phyloP scores from a whole-genome alignment of 1,140 invertebrate species.

The Luehdorfia chinensis region DNA sequence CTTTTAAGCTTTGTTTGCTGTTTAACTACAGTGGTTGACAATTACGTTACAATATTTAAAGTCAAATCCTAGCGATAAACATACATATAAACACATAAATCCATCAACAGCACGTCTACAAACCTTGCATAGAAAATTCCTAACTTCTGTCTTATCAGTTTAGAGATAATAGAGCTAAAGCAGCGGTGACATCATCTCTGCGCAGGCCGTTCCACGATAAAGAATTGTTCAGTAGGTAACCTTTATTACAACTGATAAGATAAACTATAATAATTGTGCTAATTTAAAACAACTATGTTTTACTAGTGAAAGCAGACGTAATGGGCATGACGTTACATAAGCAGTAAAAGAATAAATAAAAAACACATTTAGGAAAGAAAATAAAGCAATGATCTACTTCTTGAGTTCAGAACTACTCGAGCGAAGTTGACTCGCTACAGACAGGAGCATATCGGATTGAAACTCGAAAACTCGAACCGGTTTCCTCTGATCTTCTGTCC shows the following conservation, averaged over 20 bases:
- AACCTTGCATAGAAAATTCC: conserved; percentile 48
- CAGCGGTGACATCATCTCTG: conserved; percentile 62
- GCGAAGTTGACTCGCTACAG: conserved; percentile 60
- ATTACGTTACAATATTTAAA: too few species aligned
- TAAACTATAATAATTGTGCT: conserved; percentile 38
- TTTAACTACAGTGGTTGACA: neutral
- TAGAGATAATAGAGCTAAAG: conserved; percentile 65
- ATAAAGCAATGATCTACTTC: conserved; percentile 45
- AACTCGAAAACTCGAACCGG: conserved; percentile 75
- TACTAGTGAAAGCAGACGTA: conserved; percentile 2
- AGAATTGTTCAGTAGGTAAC: conserved; percentile 60
- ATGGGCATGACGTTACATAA: conserved; percentile 8
- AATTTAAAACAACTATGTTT: conserved; percentile 32
- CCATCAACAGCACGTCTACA: conserved; percentile 19
- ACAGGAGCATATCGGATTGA: conserved; percentile 74
- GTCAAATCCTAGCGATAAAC: too few species aligned
- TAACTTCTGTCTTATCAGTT: conserved; percentile 59
- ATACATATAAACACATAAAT: neutral
- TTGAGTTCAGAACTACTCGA: conserved; percentile 47
- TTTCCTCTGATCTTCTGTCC: conserved; percentile 52
- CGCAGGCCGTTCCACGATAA: conserved; percentile 54
- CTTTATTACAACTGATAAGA: conserved; percentile 53
- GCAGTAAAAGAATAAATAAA: conserved; percentile 3
- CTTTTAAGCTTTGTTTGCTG: too few species aligned
- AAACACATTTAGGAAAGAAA: conserved; percentile 12